phyloP scores from a whole-genome alignment of 1,140 invertebrate genomes.

The Bombus terrestris region DNA sequence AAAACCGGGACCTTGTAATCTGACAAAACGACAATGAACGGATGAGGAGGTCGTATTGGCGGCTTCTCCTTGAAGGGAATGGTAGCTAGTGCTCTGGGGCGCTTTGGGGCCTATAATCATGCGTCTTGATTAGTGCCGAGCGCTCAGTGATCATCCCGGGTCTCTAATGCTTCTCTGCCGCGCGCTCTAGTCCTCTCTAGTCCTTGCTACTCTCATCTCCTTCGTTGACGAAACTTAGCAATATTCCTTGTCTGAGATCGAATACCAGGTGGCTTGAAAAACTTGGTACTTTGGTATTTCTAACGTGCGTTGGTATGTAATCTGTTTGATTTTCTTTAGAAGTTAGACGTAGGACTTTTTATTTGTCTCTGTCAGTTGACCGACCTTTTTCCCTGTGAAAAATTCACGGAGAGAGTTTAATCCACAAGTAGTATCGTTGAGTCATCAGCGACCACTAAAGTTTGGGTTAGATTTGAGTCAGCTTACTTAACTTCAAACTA shows the following conservation, averaged over 20 bases:
- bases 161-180: slow-evolving; percentile 77
- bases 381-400: neutral
- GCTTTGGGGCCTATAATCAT: slow-evolving; percentile 82
- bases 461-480: no score
- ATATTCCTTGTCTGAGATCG: slow-evolving; percentile 67
- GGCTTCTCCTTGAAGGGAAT: slow-evolving; percentile 69
- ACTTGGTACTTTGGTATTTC: neutral
- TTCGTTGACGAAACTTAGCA: slow-evolving; percentile 75
- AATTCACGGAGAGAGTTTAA: neutral
- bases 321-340: neutral
- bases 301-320: neutral
- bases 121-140: slow-evolving; percentile 81
- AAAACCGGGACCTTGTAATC: slow-evolving; percentile 76
- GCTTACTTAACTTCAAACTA: no score
- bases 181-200: slow-evolving; percentile 72
- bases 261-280: slow-evolving; percentile 52
- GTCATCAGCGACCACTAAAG: no score
- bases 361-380: neutral
- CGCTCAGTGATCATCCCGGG: slow-evolving; percentile 81
- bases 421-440: neutral
- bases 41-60: slow-evolving; percentile 63
- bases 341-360: neutral
- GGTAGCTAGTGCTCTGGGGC: slow-evolving; percentile 70
- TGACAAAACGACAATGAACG: slow-evolving; percentile 71
- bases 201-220: slow-evolving; percentile 60